A percentile compares a stretch with the other conserved stretches of the same genome.
Conservation (phyloP, 2,113 vertebrate genomes). For the Microcebus lehilahytsara region DNA sequence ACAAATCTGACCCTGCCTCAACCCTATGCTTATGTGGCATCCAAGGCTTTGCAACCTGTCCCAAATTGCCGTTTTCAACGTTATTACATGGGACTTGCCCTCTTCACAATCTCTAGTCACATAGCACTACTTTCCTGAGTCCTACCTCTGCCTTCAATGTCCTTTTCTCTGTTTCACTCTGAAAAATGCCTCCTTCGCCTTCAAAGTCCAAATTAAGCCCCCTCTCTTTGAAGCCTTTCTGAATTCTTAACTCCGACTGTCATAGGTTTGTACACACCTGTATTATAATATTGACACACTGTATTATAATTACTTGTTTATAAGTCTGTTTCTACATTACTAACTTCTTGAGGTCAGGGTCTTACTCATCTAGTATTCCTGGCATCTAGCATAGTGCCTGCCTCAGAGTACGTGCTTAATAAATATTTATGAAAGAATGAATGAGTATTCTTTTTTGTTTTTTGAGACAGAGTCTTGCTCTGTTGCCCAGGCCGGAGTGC, state of each 20-base stretch:
- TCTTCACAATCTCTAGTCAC: neutral
- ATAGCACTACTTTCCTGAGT: neutral
- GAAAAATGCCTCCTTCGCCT: neutral
- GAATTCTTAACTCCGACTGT: neutral
- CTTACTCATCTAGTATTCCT: neutral
- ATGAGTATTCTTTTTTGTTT: neutral
- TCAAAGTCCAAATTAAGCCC: neutral
- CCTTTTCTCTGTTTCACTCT: neutral
- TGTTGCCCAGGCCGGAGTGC: neutral
- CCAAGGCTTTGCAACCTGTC: neutral
- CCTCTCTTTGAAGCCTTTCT: neutral
- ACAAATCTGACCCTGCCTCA: neutral
- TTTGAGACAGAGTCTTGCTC: neutral
- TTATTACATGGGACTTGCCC: neutral
- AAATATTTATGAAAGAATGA: neutral
- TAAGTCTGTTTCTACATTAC: neutral
- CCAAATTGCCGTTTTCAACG: neutral
- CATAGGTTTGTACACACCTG: neutral
- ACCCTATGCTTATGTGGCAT: neutral
- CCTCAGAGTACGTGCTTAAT: neutral
- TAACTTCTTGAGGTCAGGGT: neutral
- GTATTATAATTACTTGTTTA: neutral
- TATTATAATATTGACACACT: neutral
- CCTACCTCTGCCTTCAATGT: neutral
- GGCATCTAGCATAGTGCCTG: neutral